Evolutionary conservation across 2,797 vertebrate species (phyloP).

Genomic region (Pantherophis vulpinus): DNA sequence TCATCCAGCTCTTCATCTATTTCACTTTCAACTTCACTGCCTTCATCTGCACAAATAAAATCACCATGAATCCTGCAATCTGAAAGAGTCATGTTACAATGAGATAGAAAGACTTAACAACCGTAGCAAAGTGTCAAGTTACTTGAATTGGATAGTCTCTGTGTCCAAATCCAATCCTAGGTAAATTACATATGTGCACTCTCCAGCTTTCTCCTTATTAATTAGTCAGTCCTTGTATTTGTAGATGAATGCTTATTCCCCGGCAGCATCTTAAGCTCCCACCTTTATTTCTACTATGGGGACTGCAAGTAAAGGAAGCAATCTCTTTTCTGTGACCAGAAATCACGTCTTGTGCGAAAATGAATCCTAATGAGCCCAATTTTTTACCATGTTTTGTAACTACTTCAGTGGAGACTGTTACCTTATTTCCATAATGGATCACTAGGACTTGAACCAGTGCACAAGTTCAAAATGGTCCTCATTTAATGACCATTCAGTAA

Average conservation of each 20-base stretch:
- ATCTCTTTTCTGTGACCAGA: background rate
- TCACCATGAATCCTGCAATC: slow-evolving; percentile 47
- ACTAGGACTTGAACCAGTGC: background rate
- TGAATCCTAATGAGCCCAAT: background rate
- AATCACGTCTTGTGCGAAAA: background rate
- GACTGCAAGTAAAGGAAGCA: background rate
- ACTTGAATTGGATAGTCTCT: background rate
- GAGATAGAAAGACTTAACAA: slow-evolving; percentile 4
- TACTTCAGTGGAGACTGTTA: background rate
- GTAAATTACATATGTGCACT: background rate
- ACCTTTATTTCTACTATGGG: background rate
- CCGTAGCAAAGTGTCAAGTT: background rate
- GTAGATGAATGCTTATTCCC: background rate
- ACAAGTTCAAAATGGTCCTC: background rate
- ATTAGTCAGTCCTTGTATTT: background rate
- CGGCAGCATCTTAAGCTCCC: background rate
- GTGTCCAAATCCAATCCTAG: slow-evolving; percentile 2
- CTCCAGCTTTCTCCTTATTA: background rate
- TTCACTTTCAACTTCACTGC: slow-evolving; percentile 81
- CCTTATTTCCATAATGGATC: background rate
- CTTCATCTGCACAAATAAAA: slow-evolving; percentile 77
- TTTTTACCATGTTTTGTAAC: background rate
- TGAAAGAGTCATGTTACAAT: background rate
- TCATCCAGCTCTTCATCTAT: slow-evolving; percentile 82
- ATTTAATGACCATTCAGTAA: background rate